A percentile compares a stretch with the other conserved stretches of the same genome.
phyloP scores from a whole-genome alignment of 2,113 vertebrate species.

The Tringa solitaria region DNA sequence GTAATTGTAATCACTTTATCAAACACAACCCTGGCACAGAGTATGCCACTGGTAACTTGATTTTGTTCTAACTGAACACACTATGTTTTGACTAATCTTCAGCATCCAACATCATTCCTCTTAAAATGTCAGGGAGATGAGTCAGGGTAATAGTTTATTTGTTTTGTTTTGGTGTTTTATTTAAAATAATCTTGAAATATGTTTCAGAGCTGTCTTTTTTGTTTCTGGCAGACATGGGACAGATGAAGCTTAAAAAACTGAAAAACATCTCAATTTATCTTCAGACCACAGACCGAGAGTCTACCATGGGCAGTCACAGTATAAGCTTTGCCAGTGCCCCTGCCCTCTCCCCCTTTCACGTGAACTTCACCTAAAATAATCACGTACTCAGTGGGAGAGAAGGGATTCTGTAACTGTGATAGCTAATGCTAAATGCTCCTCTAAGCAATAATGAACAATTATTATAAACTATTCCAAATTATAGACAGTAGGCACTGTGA shows the following conservation, averaged over 20 bases:
- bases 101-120: not conserved
- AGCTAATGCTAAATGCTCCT: conserved; percentile 66
- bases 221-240: conserved; percentile 27
- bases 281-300: conserved; percentile 54
- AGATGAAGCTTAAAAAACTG: conserved; percentile 20
- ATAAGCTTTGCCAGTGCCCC: conserved; percentile 13
- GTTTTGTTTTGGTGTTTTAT: not conserved
- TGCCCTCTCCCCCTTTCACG: conserved; percentile 54
- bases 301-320: conserved; percentile 10
- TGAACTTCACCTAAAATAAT: conserved; percentile 75
- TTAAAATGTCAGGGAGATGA: not conserved
- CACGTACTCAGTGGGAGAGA: conserved; percentile 62
- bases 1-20: conserved; percentile 80
- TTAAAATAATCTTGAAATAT: conserved; percentile 11
- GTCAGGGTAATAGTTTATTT: not conserved
- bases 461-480: conserved; percentile 72
- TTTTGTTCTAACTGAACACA: conserved; percentile 34
- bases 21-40: conserved; percentile 53
- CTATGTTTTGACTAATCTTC: conserved; percentile 19
- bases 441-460: conserved; percentile 54
- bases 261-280: conserved; percentile 66
- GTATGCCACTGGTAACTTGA: conserved; percentile 24
- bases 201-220: not conserved
- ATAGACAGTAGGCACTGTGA: conserved; percentile 38
- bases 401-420: conserved; percentile 49